Evolutionary conservation across 1,140 invertebrate species (phyloP).

Genomic region (Drosophila sp.): DNA sequence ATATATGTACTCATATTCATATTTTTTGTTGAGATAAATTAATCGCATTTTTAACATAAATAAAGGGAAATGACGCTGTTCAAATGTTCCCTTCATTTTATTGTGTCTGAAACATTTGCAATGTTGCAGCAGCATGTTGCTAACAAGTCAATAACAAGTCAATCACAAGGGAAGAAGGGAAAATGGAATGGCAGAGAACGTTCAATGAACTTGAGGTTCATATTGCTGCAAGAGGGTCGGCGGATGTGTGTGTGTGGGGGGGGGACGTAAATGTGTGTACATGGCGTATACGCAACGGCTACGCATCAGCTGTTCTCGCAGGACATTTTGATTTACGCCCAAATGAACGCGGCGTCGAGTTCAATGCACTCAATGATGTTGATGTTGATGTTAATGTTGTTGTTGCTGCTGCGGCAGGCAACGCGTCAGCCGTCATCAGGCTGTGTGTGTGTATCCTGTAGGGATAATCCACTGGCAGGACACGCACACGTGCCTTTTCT

Average conservation of each 20-base stretch:
- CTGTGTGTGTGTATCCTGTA: slow-evolving; percentile 41
- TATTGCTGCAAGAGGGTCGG: too few species aligned
- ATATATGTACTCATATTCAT: too few species aligned
- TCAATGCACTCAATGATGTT: slow-evolving; percentile 63
- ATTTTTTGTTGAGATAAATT: too few species aligned
- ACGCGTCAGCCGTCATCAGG: slow-evolving; percentile 15
- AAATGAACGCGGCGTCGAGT: slow-evolving; percentile 55
- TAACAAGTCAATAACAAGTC: slow-evolving; percentile 4
- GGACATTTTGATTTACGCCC: slow-evolving; percentile 70
- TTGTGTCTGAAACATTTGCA: slow-evolving; percentile 13
- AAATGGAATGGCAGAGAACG: background rate
- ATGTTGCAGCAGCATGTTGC: slow-evolving; percentile 32
- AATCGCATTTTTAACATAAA: background rate
- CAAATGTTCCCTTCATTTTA: too few species aligned
- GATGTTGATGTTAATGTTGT: slow-evolving; percentile 2
- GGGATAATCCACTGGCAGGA: slow-evolving; percentile 58
- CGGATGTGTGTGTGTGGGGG: too few species aligned
- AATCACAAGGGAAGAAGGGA: background rate
- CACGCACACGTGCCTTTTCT: slow-evolving; percentile 74
- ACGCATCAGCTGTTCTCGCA: slow-evolving; percentile 62
- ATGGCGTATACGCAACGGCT: slow-evolving; percentile 70
- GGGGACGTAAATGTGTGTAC: slow-evolving; percentile 25
- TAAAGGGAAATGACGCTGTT: too few species aligned
- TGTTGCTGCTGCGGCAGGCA: slow-evolving; percentile 20
- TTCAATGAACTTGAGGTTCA: slow-evolving; percentile 44